These are phyloP conservation scores for Eupithecia subfuscata DNA, from an alignment of 2,888 invertebrate genomes.

Conservation along the genomic window DNA sequence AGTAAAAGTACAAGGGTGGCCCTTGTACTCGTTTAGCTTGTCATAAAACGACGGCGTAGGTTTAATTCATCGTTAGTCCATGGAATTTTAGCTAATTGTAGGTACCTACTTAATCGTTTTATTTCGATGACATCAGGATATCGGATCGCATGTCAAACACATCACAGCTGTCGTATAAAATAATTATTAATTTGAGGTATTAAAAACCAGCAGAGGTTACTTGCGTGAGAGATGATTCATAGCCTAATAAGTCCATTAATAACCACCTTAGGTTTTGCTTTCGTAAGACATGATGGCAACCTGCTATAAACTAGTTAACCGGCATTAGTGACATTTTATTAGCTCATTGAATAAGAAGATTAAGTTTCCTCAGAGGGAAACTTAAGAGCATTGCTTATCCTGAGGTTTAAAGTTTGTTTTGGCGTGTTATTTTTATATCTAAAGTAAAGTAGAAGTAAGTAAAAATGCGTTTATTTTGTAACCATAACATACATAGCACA, in stretches of 20 bases:
- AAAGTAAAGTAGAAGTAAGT: too few species aligned
- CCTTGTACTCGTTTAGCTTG: too few species aligned
- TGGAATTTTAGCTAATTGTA: background rate
- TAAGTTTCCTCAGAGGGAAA: background rate
- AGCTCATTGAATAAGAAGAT: background rate
- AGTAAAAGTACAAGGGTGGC: too few species aligned
- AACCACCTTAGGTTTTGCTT: background rate
- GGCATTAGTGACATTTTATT: background rate
- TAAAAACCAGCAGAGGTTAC: constrained; percentile 17
- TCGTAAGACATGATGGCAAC: constrained; percentile 6
- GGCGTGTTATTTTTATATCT: too few species aligned
- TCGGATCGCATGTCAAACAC: constrained; percentile 32
- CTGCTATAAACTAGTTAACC: background rate
- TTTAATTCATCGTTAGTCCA: background rate
- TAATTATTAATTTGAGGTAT: constrained; percentile 12
- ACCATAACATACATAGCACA: too few species aligned
- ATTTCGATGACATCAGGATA: constrained; percentile 38
- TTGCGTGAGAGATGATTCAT: constrained; percentile 24
- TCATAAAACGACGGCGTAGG: background rate
- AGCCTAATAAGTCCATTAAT: background rate
- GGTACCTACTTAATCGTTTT: background rate
- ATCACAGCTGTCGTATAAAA: background rate
- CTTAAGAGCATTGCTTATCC: background rate
- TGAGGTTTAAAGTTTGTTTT: background rate
- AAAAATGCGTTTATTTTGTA: too few species aligned